phyloP scores from a whole-genome alignment of 2,113 vertebrate species.

The Neotoma lepida region DNA sequence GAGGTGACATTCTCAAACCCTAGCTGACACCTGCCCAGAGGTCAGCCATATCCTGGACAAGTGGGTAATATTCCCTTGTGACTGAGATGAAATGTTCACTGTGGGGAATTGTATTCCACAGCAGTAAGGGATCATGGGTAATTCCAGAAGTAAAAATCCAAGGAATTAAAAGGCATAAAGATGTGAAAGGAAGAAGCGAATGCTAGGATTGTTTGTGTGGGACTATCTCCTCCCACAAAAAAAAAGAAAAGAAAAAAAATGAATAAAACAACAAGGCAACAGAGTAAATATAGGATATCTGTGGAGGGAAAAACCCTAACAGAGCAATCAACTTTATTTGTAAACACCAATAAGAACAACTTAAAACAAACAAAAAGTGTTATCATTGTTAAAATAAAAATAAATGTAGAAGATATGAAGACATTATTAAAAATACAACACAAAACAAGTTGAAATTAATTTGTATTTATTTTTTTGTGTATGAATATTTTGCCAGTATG shows the following conservation, averaged over 20 bases:
- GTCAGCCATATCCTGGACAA: not conserved
- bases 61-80: not conserved
- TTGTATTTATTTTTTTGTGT: not conserved
- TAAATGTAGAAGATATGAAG: not conserved
- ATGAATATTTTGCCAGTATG: not conserved
- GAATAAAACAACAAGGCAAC: not conserved
- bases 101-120: not conserved
- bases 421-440: not conserved
- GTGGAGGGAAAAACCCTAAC: not conserved
- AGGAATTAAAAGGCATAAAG: not conserved
- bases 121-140: not conserved
- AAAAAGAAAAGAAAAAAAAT: not conserved
- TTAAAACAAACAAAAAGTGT: not conserved
- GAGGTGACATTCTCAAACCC: not conserved
- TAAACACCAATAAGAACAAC: not conserved
- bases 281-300: not conserved
- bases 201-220: too few species aligned
- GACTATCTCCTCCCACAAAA: not conserved
- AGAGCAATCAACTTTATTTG: not conserved
- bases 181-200: not conserved
- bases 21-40: not conserved
- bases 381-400: not conserved
- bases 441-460: not conserved
- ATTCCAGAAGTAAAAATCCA: not conserved
- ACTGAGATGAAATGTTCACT: not conserved